A percentile compares a stretch with the other conserved stretches of the same genome.
These are phyloP conservation scores for Cyaniris semiargus DNA, from an alignment of 2,888 invertebrate species.

Conservation along the genomic window DNA sequence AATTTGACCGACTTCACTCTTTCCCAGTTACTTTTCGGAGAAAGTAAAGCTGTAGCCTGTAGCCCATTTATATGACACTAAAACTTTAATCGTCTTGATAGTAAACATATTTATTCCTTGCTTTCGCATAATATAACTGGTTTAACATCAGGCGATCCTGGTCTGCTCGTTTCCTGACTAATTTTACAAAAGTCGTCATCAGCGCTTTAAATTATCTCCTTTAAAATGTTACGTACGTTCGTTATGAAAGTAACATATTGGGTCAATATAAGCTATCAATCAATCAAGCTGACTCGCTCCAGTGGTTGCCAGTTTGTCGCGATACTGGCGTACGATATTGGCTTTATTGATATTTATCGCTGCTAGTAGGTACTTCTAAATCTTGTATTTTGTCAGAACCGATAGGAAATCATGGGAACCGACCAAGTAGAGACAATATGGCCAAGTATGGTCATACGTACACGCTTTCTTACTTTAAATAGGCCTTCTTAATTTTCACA, in stretches of 20 bases:
- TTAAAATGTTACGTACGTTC: not conserved
- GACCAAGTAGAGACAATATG: not conserved
- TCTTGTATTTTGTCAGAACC: not conserved
- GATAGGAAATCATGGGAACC: not conserved
- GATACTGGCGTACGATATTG: not conserved
- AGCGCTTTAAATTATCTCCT: not conserved
- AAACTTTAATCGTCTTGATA: not conserved
- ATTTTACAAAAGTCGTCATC: not conserved
- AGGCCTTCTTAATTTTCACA: not conserved
- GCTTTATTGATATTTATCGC: not conserved
- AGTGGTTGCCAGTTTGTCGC: constrained; percentile 3
- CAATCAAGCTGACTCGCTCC: not conserved
- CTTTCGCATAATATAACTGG: too few relatives aligned
- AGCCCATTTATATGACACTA: not conserved
- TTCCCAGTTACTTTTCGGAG: not conserved
- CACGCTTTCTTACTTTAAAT: not conserved
- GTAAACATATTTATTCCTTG: too few relatives aligned
- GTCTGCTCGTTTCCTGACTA: not conserved
- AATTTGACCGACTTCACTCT: not conserved
- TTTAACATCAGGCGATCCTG: not conserved
- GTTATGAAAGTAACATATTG: constrained; percentile 19
- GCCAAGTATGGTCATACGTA: not conserved
- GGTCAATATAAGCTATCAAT: constrained; percentile 24
- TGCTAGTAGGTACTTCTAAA: not conserved
- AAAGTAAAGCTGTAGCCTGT: not conserved